Evolutionary conservation across 2,113 vertebrate genomes (phyloP).

Genomic region (Opisthocomus hoazin): DNA sequence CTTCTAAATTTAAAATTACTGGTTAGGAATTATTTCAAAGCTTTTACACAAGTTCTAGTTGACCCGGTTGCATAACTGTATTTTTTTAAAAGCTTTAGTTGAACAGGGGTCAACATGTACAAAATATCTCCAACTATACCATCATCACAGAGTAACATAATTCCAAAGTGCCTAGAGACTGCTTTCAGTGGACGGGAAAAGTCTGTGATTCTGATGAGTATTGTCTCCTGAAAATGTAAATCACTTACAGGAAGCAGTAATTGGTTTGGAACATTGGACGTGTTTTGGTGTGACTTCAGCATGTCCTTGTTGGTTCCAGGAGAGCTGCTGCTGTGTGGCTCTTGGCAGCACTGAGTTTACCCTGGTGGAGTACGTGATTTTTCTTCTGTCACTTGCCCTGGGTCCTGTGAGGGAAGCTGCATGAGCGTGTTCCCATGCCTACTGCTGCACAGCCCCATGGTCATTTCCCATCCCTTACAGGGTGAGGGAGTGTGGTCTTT

Average conservation of each 20-base stretch:
- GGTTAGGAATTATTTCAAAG: neutral
- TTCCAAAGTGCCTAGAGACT: neutral
- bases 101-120: neutral
- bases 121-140: neutral
- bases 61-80: neutral
- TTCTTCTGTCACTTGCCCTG: neutral
- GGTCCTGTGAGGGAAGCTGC: neutral
- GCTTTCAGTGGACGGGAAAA: neutral
- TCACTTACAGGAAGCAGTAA: neutral
- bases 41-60: neutral
- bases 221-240: neutral
- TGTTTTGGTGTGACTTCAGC: neutral
- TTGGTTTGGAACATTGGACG: neutral
- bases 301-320: neutral
- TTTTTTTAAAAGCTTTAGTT: neutral
- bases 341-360: neutral
- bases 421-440: neutral
- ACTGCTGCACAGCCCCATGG: neutral
- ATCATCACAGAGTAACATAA: neutral
- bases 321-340: neutral
- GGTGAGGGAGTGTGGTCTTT: neutral
- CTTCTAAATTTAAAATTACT: neutral
- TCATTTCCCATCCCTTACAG: neutral
- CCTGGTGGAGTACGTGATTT: neutral
- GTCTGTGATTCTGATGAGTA: neutral